Conservation (phyloP, 2,888 invertebrate genomes). For the Perizoma flavofasciatum region DNA sequence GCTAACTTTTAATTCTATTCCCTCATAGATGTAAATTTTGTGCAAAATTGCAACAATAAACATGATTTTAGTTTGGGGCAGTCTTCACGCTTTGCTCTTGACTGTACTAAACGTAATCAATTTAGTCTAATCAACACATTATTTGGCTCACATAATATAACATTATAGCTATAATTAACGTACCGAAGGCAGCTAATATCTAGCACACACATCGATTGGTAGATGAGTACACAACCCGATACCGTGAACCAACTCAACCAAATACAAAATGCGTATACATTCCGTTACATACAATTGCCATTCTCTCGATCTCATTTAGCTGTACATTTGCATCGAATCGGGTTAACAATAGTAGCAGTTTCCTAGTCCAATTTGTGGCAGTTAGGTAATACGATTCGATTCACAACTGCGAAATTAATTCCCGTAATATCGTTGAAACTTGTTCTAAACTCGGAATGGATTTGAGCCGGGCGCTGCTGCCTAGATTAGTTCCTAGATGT, state of each 20-base stretch:
- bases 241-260: constrained; percentile 10
- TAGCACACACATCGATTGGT: constrained; percentile 8
- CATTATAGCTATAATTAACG: constrained; percentile 3
- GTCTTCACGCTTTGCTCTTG: too few species aligned
- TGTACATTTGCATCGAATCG: constrained; percentile 23
- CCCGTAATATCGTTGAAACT: constrained; percentile 51
- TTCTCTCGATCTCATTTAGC: constrained; percentile 29
- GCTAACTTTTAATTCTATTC: too few species aligned
- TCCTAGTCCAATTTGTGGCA: constrained; percentile 50
- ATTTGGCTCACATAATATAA: not conserved
- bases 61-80: too few species aligned
- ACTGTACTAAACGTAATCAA: too few species aligned
- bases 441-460: constrained; percentile 47
- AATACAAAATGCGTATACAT: constrained; percentile 23
- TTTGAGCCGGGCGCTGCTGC: constrained; percentile 31
- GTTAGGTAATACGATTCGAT: constrained; percentile 54
- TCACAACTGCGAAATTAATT: constrained; percentile 53
- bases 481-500: constrained; percentile 35
- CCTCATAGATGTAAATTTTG: too few species aligned
- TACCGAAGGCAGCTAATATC: not conserved
- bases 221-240: constrained; percentile 2
- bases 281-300: constrained; percentile 26
- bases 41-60: too few species aligned
- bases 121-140: not conserved
- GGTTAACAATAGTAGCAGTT: constrained; percentile 37